These are phyloP conservation scores for Cassiopea xamachana DNA, from an alignment of 30 jellyfish, hydroid and myxozoan species.

Conservation along the genomic window DNA sequence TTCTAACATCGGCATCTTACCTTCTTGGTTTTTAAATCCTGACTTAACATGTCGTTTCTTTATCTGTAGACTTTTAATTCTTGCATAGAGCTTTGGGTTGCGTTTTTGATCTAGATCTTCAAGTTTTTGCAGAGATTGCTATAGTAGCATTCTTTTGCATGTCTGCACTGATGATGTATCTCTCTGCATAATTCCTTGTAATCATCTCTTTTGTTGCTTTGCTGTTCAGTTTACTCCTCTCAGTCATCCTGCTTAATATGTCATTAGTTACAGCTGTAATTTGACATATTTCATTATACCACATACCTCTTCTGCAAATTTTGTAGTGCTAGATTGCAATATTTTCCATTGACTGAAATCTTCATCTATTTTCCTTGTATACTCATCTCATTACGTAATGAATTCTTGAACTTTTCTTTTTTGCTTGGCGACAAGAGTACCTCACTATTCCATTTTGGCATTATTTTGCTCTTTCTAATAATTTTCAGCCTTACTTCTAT, in stretches of 20 bases:
- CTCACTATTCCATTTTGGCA: background rate
- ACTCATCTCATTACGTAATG: background rate
- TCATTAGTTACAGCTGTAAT: background rate
- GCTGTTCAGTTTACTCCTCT: background rate
- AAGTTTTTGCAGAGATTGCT: conserved; percentile 4
- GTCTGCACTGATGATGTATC: background rate
- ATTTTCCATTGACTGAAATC: background rate
- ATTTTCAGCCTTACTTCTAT: background rate
- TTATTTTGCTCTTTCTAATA: background rate
- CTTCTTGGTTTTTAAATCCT: background rate
- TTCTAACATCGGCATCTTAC: background rate
- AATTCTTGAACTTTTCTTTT: background rate
- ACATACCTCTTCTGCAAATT: background rate
- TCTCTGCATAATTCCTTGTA: background rate
- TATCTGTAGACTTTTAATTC: background rate
- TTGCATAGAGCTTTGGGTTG: background rate
- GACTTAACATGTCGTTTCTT: background rate
- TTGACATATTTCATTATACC: background rate
- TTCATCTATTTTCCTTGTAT: background rate
- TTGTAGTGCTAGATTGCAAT: background rate
- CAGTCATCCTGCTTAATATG: background rate
- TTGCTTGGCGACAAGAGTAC: background rate
- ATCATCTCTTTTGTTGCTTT: background rate
- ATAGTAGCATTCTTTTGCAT: conserved; percentile 14
- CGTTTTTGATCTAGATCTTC: background rate